phyloP scores from a whole-genome alignment of 2,888 invertebrate genomes.

The Tenthredo amoena region DNA sequence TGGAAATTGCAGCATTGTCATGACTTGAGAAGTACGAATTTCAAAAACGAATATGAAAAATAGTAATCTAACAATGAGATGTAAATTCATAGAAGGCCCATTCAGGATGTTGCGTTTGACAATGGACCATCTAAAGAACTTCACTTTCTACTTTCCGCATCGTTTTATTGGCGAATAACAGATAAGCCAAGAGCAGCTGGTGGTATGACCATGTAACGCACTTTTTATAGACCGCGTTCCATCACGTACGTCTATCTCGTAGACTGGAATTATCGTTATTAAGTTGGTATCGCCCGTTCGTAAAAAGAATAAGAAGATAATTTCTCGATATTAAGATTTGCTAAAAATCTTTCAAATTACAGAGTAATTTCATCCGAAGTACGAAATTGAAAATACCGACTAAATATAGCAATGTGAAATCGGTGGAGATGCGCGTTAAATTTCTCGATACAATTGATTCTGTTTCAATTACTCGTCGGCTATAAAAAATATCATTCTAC shows the following conservation, averaged over 20 bases:
- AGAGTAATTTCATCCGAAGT: background rate
- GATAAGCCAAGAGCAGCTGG: background rate
- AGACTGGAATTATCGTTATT: conserved; percentile 61
- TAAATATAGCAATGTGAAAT: background rate
- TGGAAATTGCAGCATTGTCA: conserved; percentile 15
- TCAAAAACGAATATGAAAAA: background rate
- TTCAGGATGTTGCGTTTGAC: background rate
- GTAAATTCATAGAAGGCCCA: conserved; percentile 7
- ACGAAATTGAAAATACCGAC: background rate
- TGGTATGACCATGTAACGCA: background rate
- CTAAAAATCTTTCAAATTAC: conserved; percentile 46
- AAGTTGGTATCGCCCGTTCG: conserved; percentile 55
- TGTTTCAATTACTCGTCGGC: background rate
- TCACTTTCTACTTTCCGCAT: conserved; percentile 23
- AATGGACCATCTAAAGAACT: conserved; percentile 19
- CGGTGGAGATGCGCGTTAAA: background rate
- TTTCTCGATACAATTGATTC: background rate
- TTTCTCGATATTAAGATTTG: background rate
- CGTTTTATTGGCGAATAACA: background rate
- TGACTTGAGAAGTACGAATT: background rate
- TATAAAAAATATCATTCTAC: background rate
- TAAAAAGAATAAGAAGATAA: background rate
- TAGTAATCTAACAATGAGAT: conserved; percentile 20
- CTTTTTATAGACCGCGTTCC: conserved; percentile 55
- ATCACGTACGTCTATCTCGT: conserved; percentile 56